These are phyloP conservation scores for Drosophila recens DNA, from an alignment of 2,888 invertebrate species.

Conservation along the genomic window DNA sequence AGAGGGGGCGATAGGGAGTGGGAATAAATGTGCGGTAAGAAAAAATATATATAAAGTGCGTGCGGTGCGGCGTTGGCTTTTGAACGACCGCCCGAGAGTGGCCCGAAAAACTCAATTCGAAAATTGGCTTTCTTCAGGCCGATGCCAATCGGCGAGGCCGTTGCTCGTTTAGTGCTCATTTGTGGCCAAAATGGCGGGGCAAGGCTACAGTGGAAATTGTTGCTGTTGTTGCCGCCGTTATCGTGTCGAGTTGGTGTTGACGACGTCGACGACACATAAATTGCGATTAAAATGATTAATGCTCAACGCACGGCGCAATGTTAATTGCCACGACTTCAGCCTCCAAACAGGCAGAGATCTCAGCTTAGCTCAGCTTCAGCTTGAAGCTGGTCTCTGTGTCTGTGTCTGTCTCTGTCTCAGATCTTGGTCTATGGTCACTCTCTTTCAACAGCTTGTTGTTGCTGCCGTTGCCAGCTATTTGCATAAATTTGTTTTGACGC, in stretches of 20 bases:
- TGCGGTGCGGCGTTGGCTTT: constrained; percentile 49
- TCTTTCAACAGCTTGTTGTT: constrained; percentile 25
- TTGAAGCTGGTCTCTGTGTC: not conserved
- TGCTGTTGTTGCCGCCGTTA: constrained; percentile 40
- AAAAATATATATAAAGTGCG: constrained; percentile 46
- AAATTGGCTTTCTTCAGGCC: constrained; percentile 64
- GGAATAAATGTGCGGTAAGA: constrained; percentile 23
- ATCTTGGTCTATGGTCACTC: constrained; percentile 46
- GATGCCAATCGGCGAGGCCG: constrained; percentile 49
- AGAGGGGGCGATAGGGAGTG: not conserved
- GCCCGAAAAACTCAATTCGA: constrained; percentile 68
- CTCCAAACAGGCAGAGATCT: constrained; percentile 32
- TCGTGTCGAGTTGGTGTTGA: constrained; percentile 70
- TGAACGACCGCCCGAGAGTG: constrained; percentile 74
- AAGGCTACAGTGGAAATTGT: constrained; percentile 19
- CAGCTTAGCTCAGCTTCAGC: constrained; percentile 9
- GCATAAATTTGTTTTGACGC: constrained; percentile 84
- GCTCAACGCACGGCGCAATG: constrained; percentile 82
- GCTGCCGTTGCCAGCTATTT: constrained; percentile 62
- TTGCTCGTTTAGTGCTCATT: constrained; percentile 81
- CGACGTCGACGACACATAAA: constrained; percentile 80
- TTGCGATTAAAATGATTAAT: constrained; percentile 85
- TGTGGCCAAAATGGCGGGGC: constrained; percentile 72
- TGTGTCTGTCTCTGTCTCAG: constrained; percentile 18
- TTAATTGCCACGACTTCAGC: constrained; percentile 79